Evolutionary conservation across 2,113 vertebrate species (phyloP), one percentile per base, ranked within the genome.

Genomic region (Tinamus guttatus): DNA sequence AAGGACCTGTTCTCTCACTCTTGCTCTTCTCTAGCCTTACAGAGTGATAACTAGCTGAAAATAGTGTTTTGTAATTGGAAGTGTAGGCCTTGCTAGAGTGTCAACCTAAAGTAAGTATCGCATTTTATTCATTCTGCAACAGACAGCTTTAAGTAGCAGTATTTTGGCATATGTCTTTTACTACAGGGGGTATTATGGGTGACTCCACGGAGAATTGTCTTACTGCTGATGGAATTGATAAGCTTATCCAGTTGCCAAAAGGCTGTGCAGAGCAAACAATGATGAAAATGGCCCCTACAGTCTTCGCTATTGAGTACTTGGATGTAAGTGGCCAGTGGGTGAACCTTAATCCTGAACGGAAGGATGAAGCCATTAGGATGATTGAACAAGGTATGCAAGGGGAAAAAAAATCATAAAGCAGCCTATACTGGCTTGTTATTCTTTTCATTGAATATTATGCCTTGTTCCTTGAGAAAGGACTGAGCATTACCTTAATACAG

Each of bases 211-310:
- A 47, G 41, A 98, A 96, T 25, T 97, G 98, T 28, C 98, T 99
- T 38, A 97, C 96, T 38, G 96, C 97, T 34, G 60, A 85, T 0
- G 98, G 90, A 24, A 96, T 98, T 78, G 70, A 88, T 34, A 15
- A n/a, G 5, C 93, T 99, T 80, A 98, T 98, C 12, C 19, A 5
- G 13, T 81, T 98, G 36, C 98, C 98, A 14, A 13, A 0, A 4
- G 98, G 98, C 32, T 99, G 98, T 80, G 97, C 97, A 60, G 98
- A 99, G 79, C 98, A 99, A 91, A 99, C 98, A 0, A 98, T 97
- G 96, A 74, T 87, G 32, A 20, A 4, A 21, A 96, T 99, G 94
- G 96, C 97, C 41, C 98, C 98, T 5, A 97, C 98, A 27, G 96
- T 85, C 24, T 95, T 97, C 0, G 98, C 98, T 6, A 83, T 98